Percentiles rank a stretch among this genome's conserved stretches.
Conservation (phyloP, 2,888 invertebrate genomes). For the Amphimallon solstitiale region DNA sequence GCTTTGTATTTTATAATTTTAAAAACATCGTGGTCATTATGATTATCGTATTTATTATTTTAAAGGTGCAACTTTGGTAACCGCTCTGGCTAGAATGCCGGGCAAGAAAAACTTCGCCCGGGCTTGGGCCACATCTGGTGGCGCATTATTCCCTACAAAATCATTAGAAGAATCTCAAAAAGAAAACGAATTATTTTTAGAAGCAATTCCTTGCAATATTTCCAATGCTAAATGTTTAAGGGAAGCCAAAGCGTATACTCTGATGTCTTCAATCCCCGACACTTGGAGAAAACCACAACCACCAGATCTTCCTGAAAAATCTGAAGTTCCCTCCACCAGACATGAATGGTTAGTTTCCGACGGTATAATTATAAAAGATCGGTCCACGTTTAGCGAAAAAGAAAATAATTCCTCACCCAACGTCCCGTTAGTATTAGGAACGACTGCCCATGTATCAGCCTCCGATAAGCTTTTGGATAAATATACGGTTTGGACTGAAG, state of each 20-base stretch:
- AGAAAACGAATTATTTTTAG: conserved; percentile 71
- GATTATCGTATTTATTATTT: conserved; percentile 7
- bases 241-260: conserved; percentile 65
- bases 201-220: conserved; percentile 51
- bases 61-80: conserved; percentile 78
- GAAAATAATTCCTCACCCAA: conserved; percentile 59
- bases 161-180: conserved; percentile 70
- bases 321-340: conserved; percentile 67
- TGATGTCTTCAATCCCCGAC: conserved; percentile 77
- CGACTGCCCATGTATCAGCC: conserved; percentile 78
- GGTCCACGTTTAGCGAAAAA: conserved; percentile 73
- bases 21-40: not conserved
- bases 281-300: conserved; percentile 74
- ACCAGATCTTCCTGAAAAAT: conserved; percentile 65
- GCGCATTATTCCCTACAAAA: conserved; percentile 77
- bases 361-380: conserved; percentile 73
- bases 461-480: conserved; percentile 70
- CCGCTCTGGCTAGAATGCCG: conserved; percentile 73
- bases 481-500: conserved; percentile 74
- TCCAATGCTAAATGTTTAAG: conserved; percentile 69
- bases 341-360: conserved; percentile 83
- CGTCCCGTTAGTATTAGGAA: conserved; percentile 73
- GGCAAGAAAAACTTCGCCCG: conserved; percentile 76
- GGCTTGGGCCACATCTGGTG: conserved; percentile 84
- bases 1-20: too few relatives aligned